phyloP scores from a whole-genome alignment of 2,888 invertebrate species.

The Galeruca laticollis region DNA sequence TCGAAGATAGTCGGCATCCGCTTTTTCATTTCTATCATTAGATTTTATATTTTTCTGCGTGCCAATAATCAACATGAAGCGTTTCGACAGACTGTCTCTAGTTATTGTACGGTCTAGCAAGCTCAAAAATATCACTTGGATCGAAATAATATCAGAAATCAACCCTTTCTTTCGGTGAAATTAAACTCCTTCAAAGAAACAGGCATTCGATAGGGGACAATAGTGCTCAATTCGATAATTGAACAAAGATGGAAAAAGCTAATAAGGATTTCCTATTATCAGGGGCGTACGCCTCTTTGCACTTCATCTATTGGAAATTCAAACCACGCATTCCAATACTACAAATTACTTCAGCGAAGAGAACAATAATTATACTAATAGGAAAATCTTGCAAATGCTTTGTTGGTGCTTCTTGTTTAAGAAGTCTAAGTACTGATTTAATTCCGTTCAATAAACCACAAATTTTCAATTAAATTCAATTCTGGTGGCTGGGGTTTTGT shows the following conservation, averaged over 20 bases:
- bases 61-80: background rate
- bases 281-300: conserved; percentile 1
- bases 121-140: conserved; percentile 15
- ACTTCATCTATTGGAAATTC: no score
- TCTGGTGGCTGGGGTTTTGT: no score
- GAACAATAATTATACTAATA: no score
- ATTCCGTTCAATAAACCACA: no score
- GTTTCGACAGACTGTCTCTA: conserved; percentile 8
- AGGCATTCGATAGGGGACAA: conserved; percentile 29
- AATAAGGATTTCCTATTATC: conserved; percentile 38
- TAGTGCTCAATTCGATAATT: conserved; percentile 37
- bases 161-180: conserved; percentile 27
- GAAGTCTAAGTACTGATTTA: no score
- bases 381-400: no score
- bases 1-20: conserved; percentile 1
- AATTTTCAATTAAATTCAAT: no score
- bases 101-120: conserved; percentile 5
- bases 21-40: background rate
- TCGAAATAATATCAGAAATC: conserved; percentile 21
- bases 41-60: background rate
- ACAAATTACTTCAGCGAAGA: no score
- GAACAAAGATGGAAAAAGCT: conserved; percentile 40
- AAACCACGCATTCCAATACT: no score
- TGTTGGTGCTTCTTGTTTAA: no score
- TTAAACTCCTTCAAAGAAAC: conserved; percentile 34